These are phyloP conservation scores for Oncorhynchus masou DNA, from an alignment of 2,113 vertebrate genomes.

Conservation along the genomic window DNA sequence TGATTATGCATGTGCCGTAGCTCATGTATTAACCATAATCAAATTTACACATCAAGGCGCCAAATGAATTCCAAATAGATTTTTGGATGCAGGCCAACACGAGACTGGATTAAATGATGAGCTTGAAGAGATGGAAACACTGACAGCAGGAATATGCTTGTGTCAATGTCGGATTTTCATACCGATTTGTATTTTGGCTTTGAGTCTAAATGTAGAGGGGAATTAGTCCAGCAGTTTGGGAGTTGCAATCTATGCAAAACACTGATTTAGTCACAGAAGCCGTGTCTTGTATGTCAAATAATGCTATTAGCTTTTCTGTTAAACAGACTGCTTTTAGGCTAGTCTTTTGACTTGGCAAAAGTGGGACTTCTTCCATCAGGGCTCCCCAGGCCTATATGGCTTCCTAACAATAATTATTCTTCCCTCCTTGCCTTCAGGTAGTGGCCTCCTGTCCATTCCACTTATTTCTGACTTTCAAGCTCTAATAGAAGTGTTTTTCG, in stretches of 20 bases:
- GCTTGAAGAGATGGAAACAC: conserved; percentile 50
- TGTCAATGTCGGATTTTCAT: conserved; percentile 24
- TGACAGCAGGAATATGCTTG: conserved; percentile 19
- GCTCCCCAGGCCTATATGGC: conserved; percentile 12
- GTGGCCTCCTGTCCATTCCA: conserved; percentile 51
- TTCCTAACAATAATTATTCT: conserved; percentile 15
- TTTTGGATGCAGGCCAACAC: conserved; percentile 66
- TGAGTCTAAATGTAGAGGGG: not conserved
- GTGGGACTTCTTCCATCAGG: not conserved
- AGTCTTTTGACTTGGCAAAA: not conserved
- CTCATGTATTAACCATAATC: conserved; percentile 75
- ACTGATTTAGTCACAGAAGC: not conserved
- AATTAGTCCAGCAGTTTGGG: not conserved
- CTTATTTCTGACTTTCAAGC: conserved; percentile 58
- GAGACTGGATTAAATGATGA: conserved; percentile 73
- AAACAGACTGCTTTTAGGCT: not conserved
- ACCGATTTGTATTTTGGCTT: conserved; percentile 17
- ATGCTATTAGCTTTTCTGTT: not conserved
- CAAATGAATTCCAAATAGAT: conserved; percentile 71
- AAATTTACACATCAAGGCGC: conserved; percentile 77
- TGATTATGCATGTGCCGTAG: conserved; percentile 62
- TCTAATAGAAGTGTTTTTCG: conserved; percentile 60
- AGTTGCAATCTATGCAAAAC: not conserved
- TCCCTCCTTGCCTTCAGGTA: conserved; percentile 32
- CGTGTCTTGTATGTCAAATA: not conserved